These are phyloP conservation scores for Galaxias olidus DNA, from an alignment of 2,797 vertebrate species.

Conservation along the genomic window DNA sequence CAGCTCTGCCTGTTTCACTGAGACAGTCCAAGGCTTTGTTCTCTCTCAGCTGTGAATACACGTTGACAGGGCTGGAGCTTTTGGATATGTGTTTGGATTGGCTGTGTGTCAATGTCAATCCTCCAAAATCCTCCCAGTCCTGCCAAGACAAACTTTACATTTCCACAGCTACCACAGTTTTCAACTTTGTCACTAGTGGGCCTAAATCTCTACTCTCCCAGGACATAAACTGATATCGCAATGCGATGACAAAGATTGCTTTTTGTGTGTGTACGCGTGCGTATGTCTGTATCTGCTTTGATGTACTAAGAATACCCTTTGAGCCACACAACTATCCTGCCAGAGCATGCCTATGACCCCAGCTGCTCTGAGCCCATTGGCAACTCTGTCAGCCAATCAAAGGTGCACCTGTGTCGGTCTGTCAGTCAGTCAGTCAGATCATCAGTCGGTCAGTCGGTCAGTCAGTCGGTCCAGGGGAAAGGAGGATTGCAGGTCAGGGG, in stretches of 20 bases:
- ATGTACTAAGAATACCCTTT: constrained; percentile 45
- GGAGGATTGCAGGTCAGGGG: too few relatives aligned
- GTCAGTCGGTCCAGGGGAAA: background rate
- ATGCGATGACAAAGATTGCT: background rate
- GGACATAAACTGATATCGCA: background rate
- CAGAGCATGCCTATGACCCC: constrained; percentile 49
- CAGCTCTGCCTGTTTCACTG: constrained; percentile 25
- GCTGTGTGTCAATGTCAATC: constrained; percentile 53
- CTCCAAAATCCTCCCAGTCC: constrained; percentile 30
- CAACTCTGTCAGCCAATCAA: constrained; percentile 44
- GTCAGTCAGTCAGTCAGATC: constrained; percentile 21
- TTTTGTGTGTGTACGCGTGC: background rate
- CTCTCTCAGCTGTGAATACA: constrained; percentile 30
- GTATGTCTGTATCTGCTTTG: constrained; percentile 10
- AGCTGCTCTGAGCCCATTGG: constrained; percentile 46
- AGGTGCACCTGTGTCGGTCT: constrained; percentile 56
- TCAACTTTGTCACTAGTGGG: too few relatives aligned
- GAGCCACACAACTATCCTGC: constrained; percentile 29
- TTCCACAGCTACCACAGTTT: background rate
- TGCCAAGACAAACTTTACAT: constrained; percentile 29
- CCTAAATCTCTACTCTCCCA: too few relatives aligned
- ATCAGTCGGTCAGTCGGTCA: constrained; percentile 30
- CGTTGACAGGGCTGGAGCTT: constrained; percentile 41
- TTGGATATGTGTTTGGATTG: constrained; percentile 40
- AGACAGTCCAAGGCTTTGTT: constrained; percentile 29